phyloP scores from a whole-genome alignment of 2,888 invertebrate species.

The Cinara cedri region DNA sequence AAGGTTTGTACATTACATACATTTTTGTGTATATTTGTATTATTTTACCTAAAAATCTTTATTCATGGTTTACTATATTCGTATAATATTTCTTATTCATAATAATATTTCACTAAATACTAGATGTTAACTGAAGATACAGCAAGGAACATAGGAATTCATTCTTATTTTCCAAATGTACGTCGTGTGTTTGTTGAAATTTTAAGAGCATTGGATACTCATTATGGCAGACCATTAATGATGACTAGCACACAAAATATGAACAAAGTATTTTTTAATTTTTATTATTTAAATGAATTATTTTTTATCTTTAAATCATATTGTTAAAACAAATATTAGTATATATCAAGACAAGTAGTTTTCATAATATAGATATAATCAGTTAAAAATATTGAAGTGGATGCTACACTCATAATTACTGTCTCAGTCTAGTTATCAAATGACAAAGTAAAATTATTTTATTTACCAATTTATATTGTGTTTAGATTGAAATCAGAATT shows the following conservation, averaged over 20 bases:
- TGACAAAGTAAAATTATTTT: no score
- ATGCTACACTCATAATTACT: no score
- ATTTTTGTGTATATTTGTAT: no score
- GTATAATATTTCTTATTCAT: neutral
- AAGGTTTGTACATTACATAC: constrained; percentile 66
- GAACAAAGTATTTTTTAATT: constrained; percentile 71
- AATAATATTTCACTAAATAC: neutral
- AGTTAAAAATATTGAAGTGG: no score
- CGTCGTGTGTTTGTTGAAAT: constrained; percentile 95
- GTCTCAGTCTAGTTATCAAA: no score
- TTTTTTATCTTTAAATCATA: neutral
- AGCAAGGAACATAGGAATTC: constrained; percentile 95
- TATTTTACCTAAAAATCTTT: no score
- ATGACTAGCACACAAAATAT: constrained; percentile 95
- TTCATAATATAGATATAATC: no score
- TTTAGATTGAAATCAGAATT: no score
- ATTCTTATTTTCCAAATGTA: constrained; percentile 94
- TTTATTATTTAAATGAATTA: constrained; percentile 7
- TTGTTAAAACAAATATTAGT: neutral
- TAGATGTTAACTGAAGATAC: constrained; percentile 93
- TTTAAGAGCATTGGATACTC: constrained; percentile 88
- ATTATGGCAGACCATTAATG: constrained; percentile 96
- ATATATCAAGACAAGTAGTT: no score
- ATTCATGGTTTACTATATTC: no score
- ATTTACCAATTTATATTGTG: no score